phyloP scores from a whole-genome alignment of 1,140 invertebrate species.

The Drosophila auraria region DNA sequence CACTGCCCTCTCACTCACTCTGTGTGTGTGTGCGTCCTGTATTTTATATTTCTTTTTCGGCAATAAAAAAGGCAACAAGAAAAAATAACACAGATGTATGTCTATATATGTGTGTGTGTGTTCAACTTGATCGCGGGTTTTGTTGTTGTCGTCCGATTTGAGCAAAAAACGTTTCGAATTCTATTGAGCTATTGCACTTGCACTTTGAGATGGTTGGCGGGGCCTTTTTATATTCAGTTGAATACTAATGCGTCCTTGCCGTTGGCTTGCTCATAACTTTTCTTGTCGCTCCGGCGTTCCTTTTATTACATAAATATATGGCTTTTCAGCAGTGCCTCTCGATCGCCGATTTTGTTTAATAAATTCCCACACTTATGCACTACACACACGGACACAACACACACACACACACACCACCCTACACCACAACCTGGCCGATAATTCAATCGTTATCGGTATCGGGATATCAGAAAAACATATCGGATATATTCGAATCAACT shows the following conservation, averaged over 20 bases:
- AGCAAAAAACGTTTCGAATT: constrained; percentile 16
- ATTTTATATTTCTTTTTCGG: constrained; percentile 34
- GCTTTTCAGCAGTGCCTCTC: constrained; percentile 10
- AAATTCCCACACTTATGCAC: constrained; percentile 14
- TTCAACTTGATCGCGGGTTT: constrained; percentile 15
- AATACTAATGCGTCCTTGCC: constrained; percentile 1
- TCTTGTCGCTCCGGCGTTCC: constrained; percentile 16
- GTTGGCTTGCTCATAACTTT: constrained; percentile 9
- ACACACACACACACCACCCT: no score
- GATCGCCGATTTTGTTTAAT: constrained; percentile 36
- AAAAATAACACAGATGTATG: constrained; percentile 3
- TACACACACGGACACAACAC: no score
- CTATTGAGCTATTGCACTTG: constrained; percentile 18
- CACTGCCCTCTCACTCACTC: constrained; percentile 2
- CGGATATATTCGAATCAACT: no score
- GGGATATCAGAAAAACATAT: no score
- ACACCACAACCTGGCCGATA: no score
- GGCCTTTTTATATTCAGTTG: background rate
- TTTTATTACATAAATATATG: constrained; percentile 39
- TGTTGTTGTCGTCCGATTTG: constrained; percentile 19
- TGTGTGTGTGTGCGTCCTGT: constrained; percentile 23
- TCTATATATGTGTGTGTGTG: background rate
- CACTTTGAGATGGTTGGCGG: constrained; percentile 4
- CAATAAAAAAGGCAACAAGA: constrained; percentile 13
- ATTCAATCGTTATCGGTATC: no score